phyloP scores from a whole-genome alignment of 1,140 invertebrate species.

The Euborellia annulipes region DNA sequence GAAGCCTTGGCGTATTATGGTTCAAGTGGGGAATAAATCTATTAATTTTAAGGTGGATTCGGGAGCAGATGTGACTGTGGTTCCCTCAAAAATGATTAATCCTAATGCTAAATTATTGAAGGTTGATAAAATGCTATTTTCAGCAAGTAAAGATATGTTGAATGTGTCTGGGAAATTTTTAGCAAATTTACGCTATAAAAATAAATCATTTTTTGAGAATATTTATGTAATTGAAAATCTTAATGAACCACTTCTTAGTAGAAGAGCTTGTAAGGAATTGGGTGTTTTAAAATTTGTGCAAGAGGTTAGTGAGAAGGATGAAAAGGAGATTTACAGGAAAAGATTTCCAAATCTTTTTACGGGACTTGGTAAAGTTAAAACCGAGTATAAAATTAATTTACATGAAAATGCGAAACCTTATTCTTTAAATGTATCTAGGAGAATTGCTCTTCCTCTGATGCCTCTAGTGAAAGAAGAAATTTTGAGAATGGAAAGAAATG shows the following conservation, averaged over 20 bases:
- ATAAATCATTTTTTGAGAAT: neutral
- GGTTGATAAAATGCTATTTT: neutral
- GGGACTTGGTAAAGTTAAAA: neutral
- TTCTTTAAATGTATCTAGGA: slow-evolving; percentile 13
- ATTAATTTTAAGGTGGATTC: neutral
- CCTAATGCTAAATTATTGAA: neutral
- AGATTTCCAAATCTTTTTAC: slow-evolving; percentile 2
- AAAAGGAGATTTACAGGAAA: too few species aligned
- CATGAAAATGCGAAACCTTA: neutral
- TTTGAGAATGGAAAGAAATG: slow-evolving; percentile 13
- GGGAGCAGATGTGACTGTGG: neutral
- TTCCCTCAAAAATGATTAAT: neutral
- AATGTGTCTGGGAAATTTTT: neutral
- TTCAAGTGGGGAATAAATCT: neutral
- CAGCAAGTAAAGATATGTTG: neutral
- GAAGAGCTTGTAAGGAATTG: neutral
- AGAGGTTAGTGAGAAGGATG: neutral
- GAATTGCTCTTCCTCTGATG: slow-evolving; percentile 20
- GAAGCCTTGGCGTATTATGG: neutral
- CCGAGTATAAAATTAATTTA: neutral
- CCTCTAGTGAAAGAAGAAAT: slow-evolving; percentile 16
- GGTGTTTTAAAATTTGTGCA: neutral
- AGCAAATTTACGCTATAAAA: neutral
- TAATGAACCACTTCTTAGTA: slow-evolving; percentile 1
- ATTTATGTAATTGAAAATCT: neutral